Evolutionary conservation across 2,113 vertebrate species (phyloP), one percentile per base, ranked within the genome.

Genomic region (Zapus hudsonius): DNA sequence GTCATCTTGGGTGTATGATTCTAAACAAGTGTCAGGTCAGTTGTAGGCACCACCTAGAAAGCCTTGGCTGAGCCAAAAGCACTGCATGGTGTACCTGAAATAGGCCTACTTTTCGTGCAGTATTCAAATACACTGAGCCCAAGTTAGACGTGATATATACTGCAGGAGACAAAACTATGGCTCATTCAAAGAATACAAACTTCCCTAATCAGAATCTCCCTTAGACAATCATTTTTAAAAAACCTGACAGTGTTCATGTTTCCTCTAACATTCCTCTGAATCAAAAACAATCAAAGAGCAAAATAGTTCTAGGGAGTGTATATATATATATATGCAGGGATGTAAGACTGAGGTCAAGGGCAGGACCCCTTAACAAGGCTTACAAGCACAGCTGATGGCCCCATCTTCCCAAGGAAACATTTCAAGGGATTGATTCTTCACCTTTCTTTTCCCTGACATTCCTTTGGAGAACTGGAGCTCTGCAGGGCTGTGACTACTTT

Each of bases 281-380:
- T 3, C 76, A 95, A 78, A 74, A 40, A 91, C n/a, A 93, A 84
- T 7, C 63, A 92, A 84, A 93, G 78, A 25, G 44, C 86, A 16
- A 72, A 83, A 74, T 29, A 3, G 5, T 20, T 91, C 95, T 59
- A 90, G 40, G 36, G 95, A 96, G 42, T 47, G 72, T 13, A 66
- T 13, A 66, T 16, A 29, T 33, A 7, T 66, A 33, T 23, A 55
- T 47, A 74, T 96, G 96, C 72, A 38, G 74, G 22, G 36, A n/a
- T 33, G 52, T 27, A 89, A 59, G 69, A 40, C 7, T 0, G 5
- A 70, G 76, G 81, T 63, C 87, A 87, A 88, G 75, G 89, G 0
- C 36, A 67, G 31, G 23, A 16, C 87, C 89, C 74, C 70, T 47
- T 47, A 69, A 66, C 40, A 84, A 90, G 20, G 76, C 66, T 93